Base-by-base conservation (phyloP, 2,888 invertebrate genomes). In the Campoletis raptor region DNA sequence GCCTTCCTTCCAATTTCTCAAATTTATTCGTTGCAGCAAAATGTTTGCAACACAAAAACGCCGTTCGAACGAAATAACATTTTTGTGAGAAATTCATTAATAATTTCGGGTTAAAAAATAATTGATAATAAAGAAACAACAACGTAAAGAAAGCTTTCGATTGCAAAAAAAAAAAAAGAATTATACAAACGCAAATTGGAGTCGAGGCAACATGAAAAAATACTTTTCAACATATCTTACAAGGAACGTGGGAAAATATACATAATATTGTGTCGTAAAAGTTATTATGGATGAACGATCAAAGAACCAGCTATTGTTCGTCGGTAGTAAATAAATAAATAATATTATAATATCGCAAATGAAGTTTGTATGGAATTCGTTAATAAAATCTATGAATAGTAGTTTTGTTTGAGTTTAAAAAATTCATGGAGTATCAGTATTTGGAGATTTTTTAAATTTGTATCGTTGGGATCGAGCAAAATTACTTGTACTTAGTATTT, bases 301-400 rank as follows among this genome's bases (percentile, higher is more conserved):
- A 24, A 77, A 30, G 81, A 67, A 54, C 61, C 61, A 72, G 72
- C 76, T 79, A 80, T 72, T 77, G 48, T 76, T 80, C n/a, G 70
- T 74, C 80, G 48, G 21, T 74, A 2, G 42, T 64, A 61, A 73
- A 72, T 84, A 70, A 84, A 85, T 81, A 79, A 18, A 52, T 67
- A 4, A 40, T 18, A 67, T 54, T 15, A 54, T 5, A 67, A 37
- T 52, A 78, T 52, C 24, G 40, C 37, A 42, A 67, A 36, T 52
- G 18, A 24, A 40, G 21, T 15, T 42, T 40, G 0, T 1, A 8
- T 42, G 48, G 15, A 54, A 74, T 36, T 37, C 5, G 36, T 40
- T n/a, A 52, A 48, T 30, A 48, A 10, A 54, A 64, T 72, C n/a
- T 30, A 30, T 24, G 12, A 48, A 66, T 40, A 48, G 42, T n/a